A percentile compares a stretch with the other conserved stretches of the same genome.
These are phyloP conservation scores for Plecotus auritus DNA, from an alignment of 2,113 vertebrate genomes.

Conservation along the genomic window DNA sequence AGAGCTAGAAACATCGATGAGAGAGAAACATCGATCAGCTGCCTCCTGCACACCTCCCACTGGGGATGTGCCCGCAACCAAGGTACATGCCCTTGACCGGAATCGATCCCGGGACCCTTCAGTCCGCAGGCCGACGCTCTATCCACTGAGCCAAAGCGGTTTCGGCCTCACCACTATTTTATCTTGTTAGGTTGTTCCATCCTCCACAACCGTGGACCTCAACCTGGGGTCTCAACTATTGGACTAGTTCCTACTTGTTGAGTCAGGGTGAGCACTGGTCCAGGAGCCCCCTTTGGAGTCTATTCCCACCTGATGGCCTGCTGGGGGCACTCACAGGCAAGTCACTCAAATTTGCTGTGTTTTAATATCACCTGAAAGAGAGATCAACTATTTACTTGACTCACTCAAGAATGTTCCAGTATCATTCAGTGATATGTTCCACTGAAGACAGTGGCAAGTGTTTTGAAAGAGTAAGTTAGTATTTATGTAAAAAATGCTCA, in stretches of 20 bases:
- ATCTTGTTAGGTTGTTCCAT: not conserved
- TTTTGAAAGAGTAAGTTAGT: not conserved
- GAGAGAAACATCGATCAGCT: too few relatives aligned
- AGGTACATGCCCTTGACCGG: too few relatives aligned
- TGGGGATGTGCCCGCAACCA: too few relatives aligned
- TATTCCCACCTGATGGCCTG: not conserved
- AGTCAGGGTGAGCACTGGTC: not conserved
- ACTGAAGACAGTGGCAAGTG: not conserved
- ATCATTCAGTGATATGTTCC: too few relatives aligned
- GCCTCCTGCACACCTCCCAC: too few relatives aligned
- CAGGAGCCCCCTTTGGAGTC: not conserved
- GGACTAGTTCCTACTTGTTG: not conserved
- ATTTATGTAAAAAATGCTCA: not conserved
- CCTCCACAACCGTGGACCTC: not conserved
- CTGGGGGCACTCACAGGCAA: not conserved
- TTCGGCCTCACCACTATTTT: fast-evolving
- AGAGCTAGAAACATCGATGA: too few relatives aligned
- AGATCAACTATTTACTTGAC: not conserved
- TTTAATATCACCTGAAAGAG: conserved; percentile 12
- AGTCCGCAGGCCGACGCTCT: too few relatives aligned
- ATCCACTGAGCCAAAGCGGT: too few relatives aligned
- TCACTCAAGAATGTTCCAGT: not conserved
- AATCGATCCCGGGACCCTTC: too few relatives aligned
- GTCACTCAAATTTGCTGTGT: not conserved
- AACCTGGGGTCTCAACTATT: not conserved